Evolutionary conservation across 2,797 vertebrate species (phyloP), one percentile per base, ranked within the genome.

Genomic region (Clarias fuscus): DNA sequence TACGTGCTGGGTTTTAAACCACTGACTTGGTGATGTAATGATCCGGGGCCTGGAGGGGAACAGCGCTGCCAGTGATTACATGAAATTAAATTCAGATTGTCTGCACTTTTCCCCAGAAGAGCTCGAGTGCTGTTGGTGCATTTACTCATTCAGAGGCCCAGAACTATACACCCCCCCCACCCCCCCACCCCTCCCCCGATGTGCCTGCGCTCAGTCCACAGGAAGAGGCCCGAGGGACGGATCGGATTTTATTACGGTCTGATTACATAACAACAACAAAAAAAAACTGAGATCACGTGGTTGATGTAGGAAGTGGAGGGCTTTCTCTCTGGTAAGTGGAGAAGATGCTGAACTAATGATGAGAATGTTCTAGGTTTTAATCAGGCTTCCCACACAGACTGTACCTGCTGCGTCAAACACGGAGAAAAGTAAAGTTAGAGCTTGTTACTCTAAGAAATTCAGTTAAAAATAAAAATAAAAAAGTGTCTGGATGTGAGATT

Each of bases 171-270:
- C 40, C 40, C 40, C 6, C 40, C 40, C 0, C 40, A 6, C 40
- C 40, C 40, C 6, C 40, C 40, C 0, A 7, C 43, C 11, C 27
- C 65, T 14, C 67, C 65, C 13, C 67, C 53, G 43, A 65, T 61
- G 75, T 70, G 11, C 56, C 61, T 40, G 76, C 82, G 64, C 68
- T 59, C 40, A 61, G 72, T 84, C 59, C 86, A 90, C 87, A 88
- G 73, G 48, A 89, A 87, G 86, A 78, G 86, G 86, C 85, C 90
- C 83, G 37, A 83, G 89, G 79, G 89, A 90, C 27, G 17, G 72
- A 80, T 71, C 75, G 27, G 68, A 83, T 86, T 84, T 88, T 85
- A 85, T 73, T 53, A 65, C 5, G 62, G 59, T 87, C 84, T 89
- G 80, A 83, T 85, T 71, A 37, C 10, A 17, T 7, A 3, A 56